Evolutionary conservation across 1,140 invertebrate genomes (phyloP), one percentile per base, ranked within the genome.

Genomic region (Drosophila watanabei): DNA sequence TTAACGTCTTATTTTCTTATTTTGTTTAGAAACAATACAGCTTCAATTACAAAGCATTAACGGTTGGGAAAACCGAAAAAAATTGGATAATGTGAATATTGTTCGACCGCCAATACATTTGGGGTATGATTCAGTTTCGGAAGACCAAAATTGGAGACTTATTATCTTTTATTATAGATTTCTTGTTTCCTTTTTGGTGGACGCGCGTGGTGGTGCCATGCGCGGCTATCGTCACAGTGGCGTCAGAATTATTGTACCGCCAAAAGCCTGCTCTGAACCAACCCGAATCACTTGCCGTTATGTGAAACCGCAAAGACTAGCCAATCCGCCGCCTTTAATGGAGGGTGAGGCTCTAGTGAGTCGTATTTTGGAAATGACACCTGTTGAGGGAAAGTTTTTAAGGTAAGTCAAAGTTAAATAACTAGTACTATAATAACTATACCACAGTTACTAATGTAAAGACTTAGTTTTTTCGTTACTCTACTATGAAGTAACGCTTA

Each of bases 181-280:
- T 95, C 95, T 99, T 80, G 99, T 99, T 58, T 99, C 98, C 64
- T 99, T 99, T 94, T 95, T 99, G 94, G 99, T 99, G 56, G 99
- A 99, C 92, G 99, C 99, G 2, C 95, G 99, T 11, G 99, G 99
- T 24, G 99, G 99, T 20, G 98, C 99, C 0, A 98, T 99, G 98
- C 95, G 98, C 48, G 99, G 99, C 5, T 99, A 98, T 92, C 96
- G 99, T 18, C 99, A 99, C 92, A 98, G 98, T 30, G 99, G 99
- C 0, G 98, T 99, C 2, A 94, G 99, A 16, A 97, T 99, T 32
- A 99, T 99, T 87, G 98, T 99, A 30, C 99, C 99, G 20, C 99
- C 99, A 1, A 95, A 98, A 52, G 97, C 98, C 84, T 99, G 98
- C 9, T 95, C 98, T 10, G 98, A 98, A 94, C 99, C 99, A 16